Evolutionary conservation across 2,113 vertebrate species (phyloP), one percentile per base, ranked within the genome.

Genomic region (Paralichthys olivaceus): DNA sequence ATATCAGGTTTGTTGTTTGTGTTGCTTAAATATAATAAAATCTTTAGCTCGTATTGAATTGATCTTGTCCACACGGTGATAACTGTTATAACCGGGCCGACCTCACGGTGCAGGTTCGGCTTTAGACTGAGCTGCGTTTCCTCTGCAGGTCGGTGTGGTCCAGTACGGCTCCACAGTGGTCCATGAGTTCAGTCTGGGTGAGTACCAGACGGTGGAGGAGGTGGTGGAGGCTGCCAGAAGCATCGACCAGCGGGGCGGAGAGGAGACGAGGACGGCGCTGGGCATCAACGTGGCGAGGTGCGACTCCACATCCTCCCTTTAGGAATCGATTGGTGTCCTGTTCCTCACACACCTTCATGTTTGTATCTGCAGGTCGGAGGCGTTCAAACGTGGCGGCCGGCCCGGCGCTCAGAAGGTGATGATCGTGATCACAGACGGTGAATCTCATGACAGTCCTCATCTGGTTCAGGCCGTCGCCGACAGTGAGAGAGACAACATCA

Each of bases 351-450:
- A 11, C 19, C 32, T 4, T 25, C 9, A 11, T 40, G 1, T 15
- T 43, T 15, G 49, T 1, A 17, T 8, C 0, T n/a, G 13, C 73
- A 93, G 92, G 43, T 79, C 95, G 0, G 94, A 97, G 87, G 97
- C 95, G 0, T 99, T 98, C 87, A 93, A 95, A 85, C 96, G 95
- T 3, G 98, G 98, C 0, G 96, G 96, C 20, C 94, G 98, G 13
- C 95, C 95, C 28, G 98, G 97, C 0, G 96, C 98, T 66, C 96
- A 96, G 92, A 96, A 98, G 68, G 97, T 99, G 82, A 98, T 99
- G 97, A 97, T 99, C 14, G 97, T 99, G 54, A 98, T 99, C 90
- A 99, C 98, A 2, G 98, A 99, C 0, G 98, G 98, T 43, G 98
- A 99, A 70, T 99, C 97, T 9, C 98, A 99, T 0, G 98, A 99